Conservation (phyloP, 2,888 invertebrate genomes). For the Acanthosepion pharaonis region DNA sequence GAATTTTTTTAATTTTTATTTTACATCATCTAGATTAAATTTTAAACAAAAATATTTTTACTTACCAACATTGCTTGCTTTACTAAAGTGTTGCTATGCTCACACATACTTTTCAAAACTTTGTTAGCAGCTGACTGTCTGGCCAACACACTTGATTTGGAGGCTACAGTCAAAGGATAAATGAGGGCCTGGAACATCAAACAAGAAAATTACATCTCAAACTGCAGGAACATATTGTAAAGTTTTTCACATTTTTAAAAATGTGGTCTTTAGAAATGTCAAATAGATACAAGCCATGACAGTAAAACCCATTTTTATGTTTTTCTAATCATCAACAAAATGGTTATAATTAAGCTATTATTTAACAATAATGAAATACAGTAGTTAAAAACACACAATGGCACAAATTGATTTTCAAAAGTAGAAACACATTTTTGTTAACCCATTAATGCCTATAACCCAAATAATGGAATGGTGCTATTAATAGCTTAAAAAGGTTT, state of each 20-base stretch:
- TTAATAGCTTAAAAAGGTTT: too few species aligned
- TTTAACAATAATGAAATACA: background rate
- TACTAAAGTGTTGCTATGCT: conserved; percentile 92
- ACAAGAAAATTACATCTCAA: background rate
- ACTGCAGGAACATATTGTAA: background rate
- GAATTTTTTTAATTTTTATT: background rate
- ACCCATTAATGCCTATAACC: too few species aligned
- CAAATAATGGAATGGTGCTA: too few species aligned
- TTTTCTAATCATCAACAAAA: background rate
- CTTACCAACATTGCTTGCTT: conserved; percentile 95
- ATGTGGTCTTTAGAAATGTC: too few species aligned
- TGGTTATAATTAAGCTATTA: background rate
- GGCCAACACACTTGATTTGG: conserved; percentile 79
- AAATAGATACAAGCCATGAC: background rate
- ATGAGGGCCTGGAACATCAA: conserved; percentile 82
- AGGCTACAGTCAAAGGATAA: conserved; percentile 97
- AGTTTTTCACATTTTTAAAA: background rate
- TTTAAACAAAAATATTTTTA: conserved; percentile 44
- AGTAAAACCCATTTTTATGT: background rate
- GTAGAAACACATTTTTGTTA: too few species aligned
- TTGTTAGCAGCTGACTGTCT: conserved; percentile 90
- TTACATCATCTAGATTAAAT: background rate
- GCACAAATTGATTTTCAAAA: too few species aligned
- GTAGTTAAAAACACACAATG: too few species aligned
- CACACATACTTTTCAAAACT: conserved; percentile 94